phyloP scores from a whole-genome alignment of 35 echinoderm and acorn worm genomes.

The Holothuria glaberrima region DNA sequence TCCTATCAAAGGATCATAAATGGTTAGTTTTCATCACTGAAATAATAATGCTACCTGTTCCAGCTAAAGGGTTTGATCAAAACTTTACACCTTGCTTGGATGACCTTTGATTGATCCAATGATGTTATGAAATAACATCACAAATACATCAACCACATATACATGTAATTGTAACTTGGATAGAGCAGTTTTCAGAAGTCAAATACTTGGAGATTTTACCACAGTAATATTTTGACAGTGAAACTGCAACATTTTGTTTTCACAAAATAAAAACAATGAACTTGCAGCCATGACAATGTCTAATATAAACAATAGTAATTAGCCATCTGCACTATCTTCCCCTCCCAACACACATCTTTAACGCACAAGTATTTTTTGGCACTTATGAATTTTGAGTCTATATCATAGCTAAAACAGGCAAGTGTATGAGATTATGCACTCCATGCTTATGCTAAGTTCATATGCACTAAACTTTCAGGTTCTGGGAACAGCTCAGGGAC shows the following conservation, averaged over 20 bases:
- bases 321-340: too few relatives aligned
- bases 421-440: slow-evolving; percentile 3
- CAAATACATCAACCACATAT: not conserved
- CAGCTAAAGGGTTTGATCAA: not conserved
- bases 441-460: slow-evolving; percentile 7
- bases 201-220: not conserved
- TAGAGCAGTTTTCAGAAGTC: not conserved
- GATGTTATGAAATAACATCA: not conserved
- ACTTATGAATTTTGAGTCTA: slow-evolving; percentile 10
- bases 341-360: slow-evolving; percentile 15
- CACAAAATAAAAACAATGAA: too few relatives aligned
- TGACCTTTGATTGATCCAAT: slow-evolving; percentile 12
- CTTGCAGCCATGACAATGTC: too few relatives aligned
- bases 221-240: not conserved
- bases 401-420: slow-evolving; percentile 12
- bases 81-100: not conserved
- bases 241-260: not conserved
- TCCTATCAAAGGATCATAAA: slow-evolving; percentile 12
- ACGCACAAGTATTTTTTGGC: slow-evolving; percentile 12
- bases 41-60: not conserved
- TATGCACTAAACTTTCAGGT: too few relatives aligned
- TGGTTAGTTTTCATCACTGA: not conserved
- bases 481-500: not conserved
- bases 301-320: too few relatives aligned
- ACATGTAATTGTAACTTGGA: not conserved